Base-by-base conservation (phyloP, 1,140 invertebrate species). In the Cherax quadricarinatus region DNA sequence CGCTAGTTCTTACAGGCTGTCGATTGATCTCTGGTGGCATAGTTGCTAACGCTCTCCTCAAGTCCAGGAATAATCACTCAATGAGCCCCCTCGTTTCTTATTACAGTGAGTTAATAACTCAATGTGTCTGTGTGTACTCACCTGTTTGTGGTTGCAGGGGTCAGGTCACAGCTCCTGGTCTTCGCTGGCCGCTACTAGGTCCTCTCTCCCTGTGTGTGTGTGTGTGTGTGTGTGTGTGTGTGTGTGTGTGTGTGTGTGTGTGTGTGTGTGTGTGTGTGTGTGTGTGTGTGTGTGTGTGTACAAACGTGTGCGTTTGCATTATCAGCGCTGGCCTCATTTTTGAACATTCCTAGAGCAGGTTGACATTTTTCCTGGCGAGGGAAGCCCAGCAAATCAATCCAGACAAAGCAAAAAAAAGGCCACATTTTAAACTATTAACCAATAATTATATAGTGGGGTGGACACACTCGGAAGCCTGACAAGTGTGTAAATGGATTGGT, bases 161-260 rank as follows among this genome's bases (percentile, higher is more conserved):
- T 41, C 2, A 41, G 2, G 30, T 41, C 30, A 41, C 30, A 41
- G 30, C 30, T 41, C 30, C 30, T 41, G 30, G 30, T 41, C 30
- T 41, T 41, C 30, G 30, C 30, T 41, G 30, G 30, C 2, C 30
- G 30, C 30, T 41, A 41, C 30, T 41, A 41, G 30, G 30, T 41
- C 30, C 30, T 41, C 30, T 41, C 30, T 41, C 30, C 30, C 24
- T 81, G 79, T 49, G 79, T 49, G 79, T 81, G 79, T 48, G 79
- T 81, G 79, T 48, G 79, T 81, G 79, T 48, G 79, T 49, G 79
- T 49, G 41, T 81, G 41, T 48, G 30, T 81, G 79, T 49, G 79
- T 81, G 79, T 49, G 79, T 81, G 79, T 48, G 79, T 49, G 79
- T 49, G 82, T 84, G 82, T 6, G 82, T 84, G 82, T 62, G 82